Base-by-base conservation (phyloP, 2,888 invertebrate genomes). In the Troides aeacus region DNA sequence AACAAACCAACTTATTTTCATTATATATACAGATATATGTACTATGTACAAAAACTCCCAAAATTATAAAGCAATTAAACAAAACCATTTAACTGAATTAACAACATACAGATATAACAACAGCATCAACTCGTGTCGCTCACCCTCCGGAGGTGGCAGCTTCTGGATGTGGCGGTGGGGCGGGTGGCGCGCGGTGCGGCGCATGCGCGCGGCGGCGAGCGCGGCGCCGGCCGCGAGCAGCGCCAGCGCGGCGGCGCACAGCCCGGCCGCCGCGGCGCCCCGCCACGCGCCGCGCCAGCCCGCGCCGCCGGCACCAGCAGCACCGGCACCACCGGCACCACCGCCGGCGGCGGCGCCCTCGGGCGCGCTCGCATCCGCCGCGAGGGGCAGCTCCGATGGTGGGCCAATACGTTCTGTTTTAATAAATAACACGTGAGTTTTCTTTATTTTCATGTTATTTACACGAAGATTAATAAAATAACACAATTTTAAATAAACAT, bases 371-470 rank as follows among this genome's bases (percentile, higher is more conserved):
- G 71, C 71, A 0, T 71, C 72, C 18, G 17, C 46, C 73, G 76
- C 78, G 30, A 74, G 62, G 3, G 79, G 77, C 39, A 89, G 72
- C 71, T 85, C 82, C 18, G 76, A 75, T 1, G 88, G 82, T 58
- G 86, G 86, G 0, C 89, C 90, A 17, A 89, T 72, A 0, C 81
- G 79, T 71, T 88, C 89, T 87, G 8, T 46, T 39, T 10, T 39
- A 39, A 39, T 39, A 39, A 39, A 39, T 10, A 39, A 10, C 10
- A 39, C 30, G 30, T 30, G 30, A 4, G 30, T 30, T 30, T 30
- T 30, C 30, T 30, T 30, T 30, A 30, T 30, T 30, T 30, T 30
- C 30, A 30, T 3, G 3, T 30, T 30, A 30, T 30, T 30, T 30
- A 30, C 30, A 30, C 5, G 30, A 30, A 30, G 30, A 3, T 30